Percentiles rank a stretch among this genome's conserved stretches.
Evolutionary conservation across 2,113 vertebrate genomes (phyloP).

Genomic region (Opisthocomus hoazin): DNA sequence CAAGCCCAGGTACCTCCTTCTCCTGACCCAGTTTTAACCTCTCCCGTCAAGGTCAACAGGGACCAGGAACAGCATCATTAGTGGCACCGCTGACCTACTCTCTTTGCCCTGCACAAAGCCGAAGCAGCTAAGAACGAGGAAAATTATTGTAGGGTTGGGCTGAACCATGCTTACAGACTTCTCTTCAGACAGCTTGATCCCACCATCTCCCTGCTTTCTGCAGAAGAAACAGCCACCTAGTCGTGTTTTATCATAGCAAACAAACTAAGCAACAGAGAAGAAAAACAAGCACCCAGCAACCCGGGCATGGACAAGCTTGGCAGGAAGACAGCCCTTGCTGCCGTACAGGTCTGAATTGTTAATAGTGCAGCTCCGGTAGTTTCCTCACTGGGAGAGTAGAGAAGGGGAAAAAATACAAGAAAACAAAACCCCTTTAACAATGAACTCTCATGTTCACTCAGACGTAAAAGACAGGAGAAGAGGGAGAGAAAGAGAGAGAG

Average conservation of each 20-base stretch:
- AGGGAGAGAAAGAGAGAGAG: neutral
- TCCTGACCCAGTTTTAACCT: neutral
- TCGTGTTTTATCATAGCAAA: neutral
- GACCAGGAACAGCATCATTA: neutral
- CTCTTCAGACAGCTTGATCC: neutral
- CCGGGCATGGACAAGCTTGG: neutral
- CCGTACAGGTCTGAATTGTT: neutral
- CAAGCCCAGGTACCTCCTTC: neutral
- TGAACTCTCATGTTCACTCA: constrained; percentile 28
- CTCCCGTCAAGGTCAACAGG: neutral
- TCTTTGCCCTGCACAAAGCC: neutral
- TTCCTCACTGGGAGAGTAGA: neutral
- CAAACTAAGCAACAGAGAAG: neutral
- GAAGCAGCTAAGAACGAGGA: neutral
- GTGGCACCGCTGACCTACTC: neutral
- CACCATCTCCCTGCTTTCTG: neutral
- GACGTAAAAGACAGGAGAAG: neutral
- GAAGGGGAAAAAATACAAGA: neutral
- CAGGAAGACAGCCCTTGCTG: neutral
- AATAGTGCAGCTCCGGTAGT: neutral
- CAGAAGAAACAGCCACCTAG: neutral
- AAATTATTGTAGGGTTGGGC: neutral
- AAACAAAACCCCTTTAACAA: constrained; percentile 1
- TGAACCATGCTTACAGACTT: neutral
- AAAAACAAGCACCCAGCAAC: neutral